Percentiles rank a stretch among this genome's conserved stretches.
Evolutionary conservation across 1,140 invertebrate genomes (phyloP).

Genomic region (Vollenhovia emeryi): DNA sequence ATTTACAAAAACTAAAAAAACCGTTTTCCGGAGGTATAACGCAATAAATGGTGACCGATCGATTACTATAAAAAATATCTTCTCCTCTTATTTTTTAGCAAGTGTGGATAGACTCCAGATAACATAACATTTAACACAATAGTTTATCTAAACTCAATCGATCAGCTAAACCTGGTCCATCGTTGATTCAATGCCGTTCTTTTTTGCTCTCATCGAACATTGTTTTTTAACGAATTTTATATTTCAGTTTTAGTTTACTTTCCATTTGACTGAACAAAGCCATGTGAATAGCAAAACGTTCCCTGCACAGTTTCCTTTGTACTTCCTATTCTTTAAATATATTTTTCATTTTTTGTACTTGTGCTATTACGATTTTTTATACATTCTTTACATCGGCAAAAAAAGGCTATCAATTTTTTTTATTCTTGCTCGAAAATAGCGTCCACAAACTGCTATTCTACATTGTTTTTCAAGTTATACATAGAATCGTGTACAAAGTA

Average conservation of each 20-base stretch:
- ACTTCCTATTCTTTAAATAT: slow-evolving; percentile 15
- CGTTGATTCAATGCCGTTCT: background rate
- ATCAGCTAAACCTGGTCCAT: background rate
- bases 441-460: background rate
- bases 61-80: background rate
- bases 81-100: background rate
- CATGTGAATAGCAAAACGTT: slow-evolving; percentile 1
- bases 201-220: background rate
- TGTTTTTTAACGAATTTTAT: slow-evolving; percentile 35
- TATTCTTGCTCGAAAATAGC: background rate
- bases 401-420: background rate
- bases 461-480: background rate
- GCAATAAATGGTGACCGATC: background rate
- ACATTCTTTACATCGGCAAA: background rate
- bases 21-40: background rate
- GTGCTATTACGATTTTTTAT: background rate
- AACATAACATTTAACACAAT: background rate
- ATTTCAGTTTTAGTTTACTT: slow-evolving; percentile 26
- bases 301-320: background rate
- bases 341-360: background rate
- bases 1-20: background rate
- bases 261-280: slow-evolving; percentile 27
- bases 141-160: background rate
- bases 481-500: background rate
- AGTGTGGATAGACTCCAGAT: no score